A percentile compares a stretch with the other conserved stretches of the same genome.
These are phyloP conservation scores for Nasonia longicornis DNA, from an alignment of 1,140 invertebrate genomes.

Conservation along the genomic window DNA sequence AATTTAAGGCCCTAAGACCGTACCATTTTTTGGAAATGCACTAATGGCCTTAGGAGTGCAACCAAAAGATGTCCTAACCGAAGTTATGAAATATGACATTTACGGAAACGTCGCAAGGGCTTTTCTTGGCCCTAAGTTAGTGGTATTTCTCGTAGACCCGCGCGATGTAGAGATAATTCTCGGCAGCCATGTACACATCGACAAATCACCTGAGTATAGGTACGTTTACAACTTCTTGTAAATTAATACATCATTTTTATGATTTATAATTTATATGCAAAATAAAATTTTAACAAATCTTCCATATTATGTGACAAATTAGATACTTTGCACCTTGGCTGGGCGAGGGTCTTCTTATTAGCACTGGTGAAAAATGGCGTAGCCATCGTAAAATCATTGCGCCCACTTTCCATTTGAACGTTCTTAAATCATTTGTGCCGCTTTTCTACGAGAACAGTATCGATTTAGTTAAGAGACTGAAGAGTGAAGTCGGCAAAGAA, in stretches of 20 bases:
- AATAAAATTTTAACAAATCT: constrained; percentile 44
- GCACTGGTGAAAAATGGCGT: constrained; percentile 86
- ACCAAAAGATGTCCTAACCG: constrained; percentile 70
- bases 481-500: constrained; percentile 73
- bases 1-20: constrained; percentile 57
- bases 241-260: constrained; percentile 5
- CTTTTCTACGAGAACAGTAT: constrained; percentile 88
- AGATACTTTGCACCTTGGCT: constrained; percentile 91
- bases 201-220: constrained; percentile 79
- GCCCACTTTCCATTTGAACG: constrained; percentile 92
- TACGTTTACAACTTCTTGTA: constrained; percentile 41
- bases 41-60: constrained; percentile 68
- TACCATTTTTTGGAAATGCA: constrained; percentile 75
- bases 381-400: constrained; percentile 89
- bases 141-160: constrained; percentile 76
- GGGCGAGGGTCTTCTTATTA: constrained; percentile 87
- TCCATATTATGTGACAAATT: not conserved
- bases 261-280: not conserved
- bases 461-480: constrained; percentile 78
- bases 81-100: constrained; percentile 65
- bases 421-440: constrained; percentile 88
- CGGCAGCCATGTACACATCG: constrained; percentile 80
- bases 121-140: constrained; percentile 76
- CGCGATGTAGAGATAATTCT: constrained; percentile 79
- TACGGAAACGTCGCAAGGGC: constrained; percentile 73